These are phyloP conservation scores for Setophaga coronata DNA, from an alignment of 2,113 vertebrate species.

Conservation along the genomic window DNA sequence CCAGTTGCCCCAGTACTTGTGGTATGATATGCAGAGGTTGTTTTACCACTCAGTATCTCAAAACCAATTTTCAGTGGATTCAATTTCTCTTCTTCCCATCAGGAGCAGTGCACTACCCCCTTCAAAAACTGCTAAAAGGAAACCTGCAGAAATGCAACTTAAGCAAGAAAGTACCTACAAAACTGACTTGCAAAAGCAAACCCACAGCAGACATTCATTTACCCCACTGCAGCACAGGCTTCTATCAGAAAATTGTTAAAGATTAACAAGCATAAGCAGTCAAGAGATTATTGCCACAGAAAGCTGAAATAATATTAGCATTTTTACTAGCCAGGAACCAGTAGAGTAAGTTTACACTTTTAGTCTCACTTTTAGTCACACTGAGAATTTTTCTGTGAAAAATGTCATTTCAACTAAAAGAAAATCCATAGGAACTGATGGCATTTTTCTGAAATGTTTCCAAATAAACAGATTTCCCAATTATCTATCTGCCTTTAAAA, in stretches of 20 bases:
- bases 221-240: background rate
- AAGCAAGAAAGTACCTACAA: background rate
- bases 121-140: background rate
- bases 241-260: background rate
- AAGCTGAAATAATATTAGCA: background rate
- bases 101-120: background rate
- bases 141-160: background rate
- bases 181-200: background rate
- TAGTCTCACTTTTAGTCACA: background rate
- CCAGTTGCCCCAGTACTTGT: background rate
- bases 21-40: background rate
- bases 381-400: background rate
- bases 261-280: background rate
- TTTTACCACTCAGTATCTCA: background rate
- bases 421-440: background rate
- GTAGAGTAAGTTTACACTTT: background rate
- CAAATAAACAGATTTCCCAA: background rate
- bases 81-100: background rate
- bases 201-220: background rate
- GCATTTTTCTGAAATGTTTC: background rate
- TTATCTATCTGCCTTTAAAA: background rate
- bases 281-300: background rate
- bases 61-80: background rate
- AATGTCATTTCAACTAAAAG: background rate
- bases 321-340: background rate